Conservation (phyloP, 2,113 vertebrate genomes). For the Ornithorhynchus anatinus region DNA sequence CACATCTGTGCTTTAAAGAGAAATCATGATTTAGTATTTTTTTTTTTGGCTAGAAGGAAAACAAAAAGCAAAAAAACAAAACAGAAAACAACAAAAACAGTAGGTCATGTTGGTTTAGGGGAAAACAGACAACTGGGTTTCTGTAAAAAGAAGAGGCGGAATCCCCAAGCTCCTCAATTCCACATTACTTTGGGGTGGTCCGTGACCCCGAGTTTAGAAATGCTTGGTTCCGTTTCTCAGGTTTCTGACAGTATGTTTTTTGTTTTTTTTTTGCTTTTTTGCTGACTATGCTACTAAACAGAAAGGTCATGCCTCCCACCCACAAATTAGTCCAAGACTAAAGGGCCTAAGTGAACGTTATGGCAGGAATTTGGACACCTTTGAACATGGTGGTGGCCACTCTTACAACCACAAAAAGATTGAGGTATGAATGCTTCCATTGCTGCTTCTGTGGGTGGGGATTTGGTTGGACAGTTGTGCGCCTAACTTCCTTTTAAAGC, state of each 20-base stretch:
- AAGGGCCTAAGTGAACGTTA: conserved; percentile 66
- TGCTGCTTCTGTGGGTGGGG: conserved; percentile 59
- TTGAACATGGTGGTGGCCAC: conserved; percentile 67
- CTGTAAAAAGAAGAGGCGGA: not conserved
- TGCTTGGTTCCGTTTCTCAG: conserved; percentile 39
- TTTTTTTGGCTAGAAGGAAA: not conserved
- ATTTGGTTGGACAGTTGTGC: conserved; percentile 36
- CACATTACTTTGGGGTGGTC: conserved; percentile 30
- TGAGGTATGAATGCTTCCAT: conserved; percentile 64
- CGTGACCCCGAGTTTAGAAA: conserved; percentile 41
- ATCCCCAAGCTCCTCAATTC: conserved; percentile 9
- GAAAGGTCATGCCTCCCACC: conserved; percentile 65
- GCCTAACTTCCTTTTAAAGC: conserved; percentile 6
- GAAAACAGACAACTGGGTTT: no score
- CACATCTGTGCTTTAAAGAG: not conserved
- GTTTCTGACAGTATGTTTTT: conserved; percentile 62
- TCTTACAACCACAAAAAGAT: conserved; percentile 68
- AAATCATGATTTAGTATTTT: not conserved
- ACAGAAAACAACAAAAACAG: not conserved
- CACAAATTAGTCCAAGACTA: conserved; percentile 67
- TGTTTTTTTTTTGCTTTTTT: conserved; percentile 52
- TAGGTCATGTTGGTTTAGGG: no score
- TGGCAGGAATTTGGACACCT: conserved; percentile 66
- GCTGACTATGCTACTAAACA: conserved; percentile 64
- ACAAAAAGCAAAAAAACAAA: not conserved